These are phyloP conservation scores for Pseudobourletiella spinata DNA, from an alignment of 1,140 invertebrate genomes.

Conservation along the genomic window DNA sequence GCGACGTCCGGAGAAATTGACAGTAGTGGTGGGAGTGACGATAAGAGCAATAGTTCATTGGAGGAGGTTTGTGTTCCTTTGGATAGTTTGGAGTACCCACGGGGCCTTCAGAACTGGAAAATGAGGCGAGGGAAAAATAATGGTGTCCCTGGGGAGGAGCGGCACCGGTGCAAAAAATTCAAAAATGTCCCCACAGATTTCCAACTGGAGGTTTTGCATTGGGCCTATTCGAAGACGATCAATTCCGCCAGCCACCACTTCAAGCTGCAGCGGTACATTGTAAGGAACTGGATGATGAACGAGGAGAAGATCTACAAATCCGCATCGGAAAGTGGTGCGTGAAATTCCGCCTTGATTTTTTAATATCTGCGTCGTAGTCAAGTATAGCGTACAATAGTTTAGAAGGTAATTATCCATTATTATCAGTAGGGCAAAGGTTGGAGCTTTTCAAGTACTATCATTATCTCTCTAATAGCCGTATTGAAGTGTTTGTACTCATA, in stretches of 20 bases:
- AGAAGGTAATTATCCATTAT: too few species aligned
- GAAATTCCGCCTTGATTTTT: too few species aligned
- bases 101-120: neutral
- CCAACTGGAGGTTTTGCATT: neutral
- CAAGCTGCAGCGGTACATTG: neutral
- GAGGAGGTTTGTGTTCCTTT: neutral
- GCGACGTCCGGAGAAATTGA: too few species aligned
- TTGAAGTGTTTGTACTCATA: too few species aligned
- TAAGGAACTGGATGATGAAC: constrained; percentile 1
- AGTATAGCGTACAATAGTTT: too few species aligned
- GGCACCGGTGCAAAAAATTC: neutral
- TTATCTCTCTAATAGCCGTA: too few species aligned
- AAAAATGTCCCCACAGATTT: neutral
- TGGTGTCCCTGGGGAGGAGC: neutral
- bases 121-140: too few species aligned
- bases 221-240: neutral
- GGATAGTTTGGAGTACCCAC: neutral
- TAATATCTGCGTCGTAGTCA: neutral
- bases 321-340: neutral
- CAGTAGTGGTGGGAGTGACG: too few species aligned
- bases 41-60: neutral
- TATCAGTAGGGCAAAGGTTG: too few species aligned
- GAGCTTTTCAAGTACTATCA: too few species aligned
- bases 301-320: neutral
- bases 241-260: neutral